phyloP scores from a whole-genome alignment of 2,797 vertebrate species.

The Oophaga sylvatica region DNA sequence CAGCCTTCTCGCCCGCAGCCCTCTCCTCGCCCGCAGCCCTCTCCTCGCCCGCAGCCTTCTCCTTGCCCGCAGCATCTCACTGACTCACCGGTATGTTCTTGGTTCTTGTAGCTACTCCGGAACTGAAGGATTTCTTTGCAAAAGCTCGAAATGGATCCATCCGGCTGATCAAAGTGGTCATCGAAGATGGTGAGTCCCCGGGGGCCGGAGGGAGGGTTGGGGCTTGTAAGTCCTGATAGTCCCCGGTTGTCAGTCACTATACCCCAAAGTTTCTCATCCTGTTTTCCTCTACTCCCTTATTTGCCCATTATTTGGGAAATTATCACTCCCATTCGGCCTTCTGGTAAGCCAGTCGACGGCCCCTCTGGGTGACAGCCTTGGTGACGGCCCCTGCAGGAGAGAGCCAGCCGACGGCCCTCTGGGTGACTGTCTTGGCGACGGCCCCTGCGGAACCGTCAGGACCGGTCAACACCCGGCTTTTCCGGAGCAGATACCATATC shows the following conservation, averaged over 20 bases:
- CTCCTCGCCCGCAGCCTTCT: neutral
- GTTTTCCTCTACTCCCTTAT: no score
- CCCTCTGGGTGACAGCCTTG: no score
- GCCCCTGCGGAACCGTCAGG: neutral
- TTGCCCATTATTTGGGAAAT: no score
- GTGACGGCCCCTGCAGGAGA: no score
- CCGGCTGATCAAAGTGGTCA: slow-evolving; percentile 93
- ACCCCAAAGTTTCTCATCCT: no score
- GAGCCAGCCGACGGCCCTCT: no score
- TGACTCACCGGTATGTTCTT: slow-evolving; percentile 85
- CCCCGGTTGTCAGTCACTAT: no score
- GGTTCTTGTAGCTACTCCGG: slow-evolving; percentile 91
- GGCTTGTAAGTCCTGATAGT: no score
- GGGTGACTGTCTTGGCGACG: neutral
- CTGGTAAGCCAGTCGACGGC: no score
- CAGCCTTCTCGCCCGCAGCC: no score
- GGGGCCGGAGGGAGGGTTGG: neutral
- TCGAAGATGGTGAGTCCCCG: slow-evolving; percentile 87
- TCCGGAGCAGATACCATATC: neutral
- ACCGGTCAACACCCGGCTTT: neutral
- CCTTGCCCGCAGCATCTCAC: neutral
- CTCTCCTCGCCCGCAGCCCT: neutral
- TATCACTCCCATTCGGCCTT: no score
- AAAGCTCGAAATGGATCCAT: slow-evolving; percentile 88
- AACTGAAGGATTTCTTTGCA: slow-evolving; percentile 93